Evolutionary conservation across 1,140 invertebrate species (phyloP).

Genomic region (Pteromalus puparum): DNA sequence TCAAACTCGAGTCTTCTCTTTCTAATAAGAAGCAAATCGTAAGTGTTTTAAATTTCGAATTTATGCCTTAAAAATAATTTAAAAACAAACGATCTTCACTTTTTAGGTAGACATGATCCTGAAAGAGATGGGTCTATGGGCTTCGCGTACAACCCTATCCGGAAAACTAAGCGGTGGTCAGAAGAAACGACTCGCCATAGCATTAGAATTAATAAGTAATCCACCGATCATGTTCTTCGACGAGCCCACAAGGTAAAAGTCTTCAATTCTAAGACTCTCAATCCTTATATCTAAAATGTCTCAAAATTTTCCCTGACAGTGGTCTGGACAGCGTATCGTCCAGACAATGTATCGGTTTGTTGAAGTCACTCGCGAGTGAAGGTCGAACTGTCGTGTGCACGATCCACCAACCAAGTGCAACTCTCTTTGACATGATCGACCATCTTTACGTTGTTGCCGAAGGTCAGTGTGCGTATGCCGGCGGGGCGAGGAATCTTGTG

Average conservation of each 20-base stretch:
- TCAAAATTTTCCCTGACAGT: constrained; percentile 72
- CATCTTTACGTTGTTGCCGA: constrained; percentile 88
- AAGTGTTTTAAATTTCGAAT: constrained; percentile 61
- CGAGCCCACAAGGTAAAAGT: constrained; percentile 90
- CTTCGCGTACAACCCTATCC: constrained; percentile 81
- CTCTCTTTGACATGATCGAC: constrained; percentile 93
- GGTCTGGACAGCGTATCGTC: constrained; percentile 91
- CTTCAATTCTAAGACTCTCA: background rate
- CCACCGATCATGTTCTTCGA: constrained; percentile 95
- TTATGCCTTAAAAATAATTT: no score
- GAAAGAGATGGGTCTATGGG: constrained; percentile 81
- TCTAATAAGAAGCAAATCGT: constrained; percentile 83
- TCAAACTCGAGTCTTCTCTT: constrained; percentile 84
- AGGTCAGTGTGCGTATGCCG: constrained; percentile 90
- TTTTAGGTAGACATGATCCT: constrained; percentile 83
- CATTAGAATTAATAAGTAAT: constrained; percentile 90
- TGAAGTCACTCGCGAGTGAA: constrained; percentile 86
- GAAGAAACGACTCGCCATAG: constrained; percentile 90
- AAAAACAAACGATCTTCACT: constrained; percentile 37
- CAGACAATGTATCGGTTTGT: constrained; percentile 85
- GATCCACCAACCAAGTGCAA: constrained; percentile 94
- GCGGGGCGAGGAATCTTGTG: constrained; percentile 82
- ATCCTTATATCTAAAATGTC: background rate
- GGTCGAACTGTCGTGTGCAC: constrained; percentile 90
- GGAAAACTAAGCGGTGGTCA: constrained; percentile 91